phyloP scores from a whole-genome alignment of 2,113 vertebrate species.

The Hippolais icterina region DNA sequence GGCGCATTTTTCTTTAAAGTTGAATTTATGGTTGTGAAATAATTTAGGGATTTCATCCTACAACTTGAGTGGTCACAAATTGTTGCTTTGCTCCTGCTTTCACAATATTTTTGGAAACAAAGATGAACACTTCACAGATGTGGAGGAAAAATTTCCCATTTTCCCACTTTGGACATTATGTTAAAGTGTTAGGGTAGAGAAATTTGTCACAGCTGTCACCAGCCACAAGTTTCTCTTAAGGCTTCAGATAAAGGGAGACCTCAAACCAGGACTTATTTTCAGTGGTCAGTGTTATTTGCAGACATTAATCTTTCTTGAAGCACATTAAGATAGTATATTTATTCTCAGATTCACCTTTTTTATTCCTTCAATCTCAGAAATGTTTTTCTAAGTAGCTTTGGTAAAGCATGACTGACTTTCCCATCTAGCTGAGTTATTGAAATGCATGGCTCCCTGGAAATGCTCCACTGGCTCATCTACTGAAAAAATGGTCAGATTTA shows the following conservation, averaged over 20 bases:
- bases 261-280: background rate
- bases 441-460: background rate
- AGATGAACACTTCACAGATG: fast-evolving
- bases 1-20: background rate
- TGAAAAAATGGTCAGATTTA: background rate
- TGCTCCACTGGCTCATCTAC: background rate
- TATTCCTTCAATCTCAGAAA: background rate
- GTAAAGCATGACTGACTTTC: background rate
- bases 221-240: background rate
- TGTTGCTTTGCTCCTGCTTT: fast-evolving
- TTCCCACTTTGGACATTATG: fast-evolving
- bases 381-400: background rate
- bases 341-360: background rate
- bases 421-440: background rate
- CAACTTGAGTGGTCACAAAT: too few relatives aligned
- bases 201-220: background rate
- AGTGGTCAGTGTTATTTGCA: background rate
- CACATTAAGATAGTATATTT: background rate
- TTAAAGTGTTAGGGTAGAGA: background rate
- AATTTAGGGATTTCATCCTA: fast-evolving
- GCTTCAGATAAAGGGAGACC: background rate
- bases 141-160: fast-evolving
- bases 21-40: background rate
- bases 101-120: fast-evolving
- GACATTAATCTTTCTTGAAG: background rate